These are phyloP conservation scores for Chaetogeoica ovagalla DNA, from an alignment of 2,888 invertebrate genomes.

Conservation along the genomic window DNA sequence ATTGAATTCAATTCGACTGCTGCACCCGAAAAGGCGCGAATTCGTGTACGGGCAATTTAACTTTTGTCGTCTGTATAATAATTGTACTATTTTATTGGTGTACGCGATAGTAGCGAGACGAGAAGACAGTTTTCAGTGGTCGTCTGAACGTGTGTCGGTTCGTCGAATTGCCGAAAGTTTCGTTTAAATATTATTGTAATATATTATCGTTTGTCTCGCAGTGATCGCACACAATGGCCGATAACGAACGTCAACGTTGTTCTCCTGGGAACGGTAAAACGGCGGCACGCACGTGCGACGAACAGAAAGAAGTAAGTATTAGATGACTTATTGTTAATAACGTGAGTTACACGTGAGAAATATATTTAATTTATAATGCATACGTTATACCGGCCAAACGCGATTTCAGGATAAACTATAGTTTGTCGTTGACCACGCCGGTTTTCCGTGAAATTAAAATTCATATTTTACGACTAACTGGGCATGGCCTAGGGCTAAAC, in stretches of 20 bases:
- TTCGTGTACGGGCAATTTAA: neutral
- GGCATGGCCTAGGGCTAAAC: too few relatives aligned
- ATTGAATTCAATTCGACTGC: slow-evolving; percentile 31
- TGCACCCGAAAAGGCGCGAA: slow-evolving; percentile 19
- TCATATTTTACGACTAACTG: too few relatives aligned
- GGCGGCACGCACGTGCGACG: slow-evolving; percentile 29
- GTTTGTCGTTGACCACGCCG: too few relatives aligned
- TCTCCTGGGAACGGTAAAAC: slow-evolving; percentile 3
- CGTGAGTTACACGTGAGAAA: neutral
- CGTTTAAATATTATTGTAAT: neutral
- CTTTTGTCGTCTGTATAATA: too few relatives aligned
- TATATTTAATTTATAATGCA: too few relatives aligned
- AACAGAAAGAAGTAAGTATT: slow-evolving; percentile 34
- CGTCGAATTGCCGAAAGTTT: neutral
- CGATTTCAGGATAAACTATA: too few relatives aligned
- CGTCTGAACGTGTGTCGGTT: neutral
- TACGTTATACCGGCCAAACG: too few relatives aligned
- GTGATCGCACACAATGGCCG: slow-evolving; percentile 13
- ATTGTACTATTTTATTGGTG: too few relatives aligned
- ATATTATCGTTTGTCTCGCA: neutral
- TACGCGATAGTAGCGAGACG: neutral
- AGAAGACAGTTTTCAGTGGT: neutral
- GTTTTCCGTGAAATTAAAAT: too few relatives aligned
- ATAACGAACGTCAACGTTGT: slow-evolving; percentile 8
- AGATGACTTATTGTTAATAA: too few relatives aligned